phyloP scores from a whole-genome alignment of 2,888 invertebrate species.

The Leucania comma region DNA sequence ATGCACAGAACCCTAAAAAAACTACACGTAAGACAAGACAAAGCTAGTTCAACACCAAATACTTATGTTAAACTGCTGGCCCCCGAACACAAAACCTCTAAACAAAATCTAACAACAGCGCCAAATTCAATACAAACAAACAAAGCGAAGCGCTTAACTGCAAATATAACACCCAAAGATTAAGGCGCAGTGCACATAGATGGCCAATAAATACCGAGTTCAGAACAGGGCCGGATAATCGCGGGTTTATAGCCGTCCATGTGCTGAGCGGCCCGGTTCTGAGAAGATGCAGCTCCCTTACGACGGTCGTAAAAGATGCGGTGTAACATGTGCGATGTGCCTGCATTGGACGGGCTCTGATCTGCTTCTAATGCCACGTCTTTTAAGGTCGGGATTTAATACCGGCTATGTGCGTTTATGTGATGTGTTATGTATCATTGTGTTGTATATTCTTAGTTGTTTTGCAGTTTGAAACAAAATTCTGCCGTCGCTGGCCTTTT shows the following conservation, averaged over 20 bases:
- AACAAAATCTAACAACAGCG: not conserved
- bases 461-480: not conserved
- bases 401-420: slow-evolving; percentile 20
- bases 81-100: not conserved
- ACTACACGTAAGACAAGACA: too few species aligned
- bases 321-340: slow-evolving; percentile 86
- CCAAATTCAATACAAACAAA: slow-evolving; percentile 31
- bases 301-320: slow-evolving; percentile 86
- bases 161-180: slow-evolving; percentile 62
- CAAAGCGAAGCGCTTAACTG: slow-evolving; percentile 28
- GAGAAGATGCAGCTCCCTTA: slow-evolving; percentile 84
- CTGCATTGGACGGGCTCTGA: slow-evolving; percentile 68
- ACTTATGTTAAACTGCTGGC: too few species aligned
- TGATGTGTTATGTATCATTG: slow-evolving; percentile 24
- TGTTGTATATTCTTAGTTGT: not conserved
- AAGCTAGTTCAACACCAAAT: too few species aligned
- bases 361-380: slow-evolving; percentile 46
- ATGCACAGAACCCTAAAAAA: too few species aligned
- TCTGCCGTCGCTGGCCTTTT: not conserved
- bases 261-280: slow-evolving; percentile 84
- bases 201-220: slow-evolving; percentile 65
- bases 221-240: slow-evolving; percentile 80
- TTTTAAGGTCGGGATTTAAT: slow-evolving; percentile 53
- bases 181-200: slow-evolving; percentile 63
- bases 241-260: slow-evolving; percentile 85